These are phyloP conservation scores for Philypnodon macrostomus DNA, from an alignment of 2,797 vertebrate species.

Conservation along the genomic window DNA sequence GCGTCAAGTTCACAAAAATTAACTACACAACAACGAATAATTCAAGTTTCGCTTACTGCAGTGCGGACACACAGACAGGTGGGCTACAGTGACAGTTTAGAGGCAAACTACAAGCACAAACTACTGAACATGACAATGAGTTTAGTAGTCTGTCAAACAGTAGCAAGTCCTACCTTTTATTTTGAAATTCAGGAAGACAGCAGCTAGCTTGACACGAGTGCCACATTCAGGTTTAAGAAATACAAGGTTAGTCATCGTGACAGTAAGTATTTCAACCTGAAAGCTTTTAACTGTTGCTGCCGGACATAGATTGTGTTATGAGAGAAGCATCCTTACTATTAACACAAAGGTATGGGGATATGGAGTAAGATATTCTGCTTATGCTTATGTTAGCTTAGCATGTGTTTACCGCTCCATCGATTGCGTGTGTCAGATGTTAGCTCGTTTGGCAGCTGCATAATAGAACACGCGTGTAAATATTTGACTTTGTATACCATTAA, in stretches of 20 bases:
- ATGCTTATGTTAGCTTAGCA: constrained; percentile 18
- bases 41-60: too few species aligned
- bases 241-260: constrained; percentile 47
- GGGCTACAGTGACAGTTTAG: too few species aligned
- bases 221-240: constrained; percentile 31
- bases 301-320: constrained; percentile 47
- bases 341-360: constrained; percentile 46
- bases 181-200: constrained; percentile 38
- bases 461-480: background rate
- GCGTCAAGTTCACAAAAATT: background rate
- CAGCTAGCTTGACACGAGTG: background rate
- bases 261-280: background rate
- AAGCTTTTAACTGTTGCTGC: background rate
- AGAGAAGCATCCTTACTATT: constrained; percentile 33
- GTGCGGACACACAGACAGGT: too few species aligned
- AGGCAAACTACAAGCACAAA: too few species aligned
- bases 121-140: too few species aligned
- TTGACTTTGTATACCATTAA: background rate
- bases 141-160: too few species aligned
- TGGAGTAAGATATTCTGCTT: background rate
- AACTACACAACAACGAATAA: too few species aligned
- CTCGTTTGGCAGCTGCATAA: constrained; percentile 13
- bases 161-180: constrained; percentile 18
- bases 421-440: constrained; percentile 3
- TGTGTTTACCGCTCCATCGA: background rate